Conservation (phyloP, 2,888 invertebrate genomes). For the Drosophila trichaetosa region DNA sequence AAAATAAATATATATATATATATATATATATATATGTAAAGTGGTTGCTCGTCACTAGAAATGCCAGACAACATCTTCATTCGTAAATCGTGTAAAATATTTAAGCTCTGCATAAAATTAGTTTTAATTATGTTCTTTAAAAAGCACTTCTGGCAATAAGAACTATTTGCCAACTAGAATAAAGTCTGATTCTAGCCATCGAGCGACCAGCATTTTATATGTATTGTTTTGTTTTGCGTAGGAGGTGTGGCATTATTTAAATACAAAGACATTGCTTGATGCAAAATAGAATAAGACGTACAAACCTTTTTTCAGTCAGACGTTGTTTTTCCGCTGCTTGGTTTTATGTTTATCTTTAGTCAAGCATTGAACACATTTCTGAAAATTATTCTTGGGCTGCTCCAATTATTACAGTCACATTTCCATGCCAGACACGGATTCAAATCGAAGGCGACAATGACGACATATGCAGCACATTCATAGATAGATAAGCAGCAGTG, state of each 20-base stretch:
- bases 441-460: constrained; percentile 57
- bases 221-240: not conserved
- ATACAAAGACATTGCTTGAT: constrained; percentile 26
- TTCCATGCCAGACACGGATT: constrained; percentile 44
- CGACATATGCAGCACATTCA: constrained; percentile 46
- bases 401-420: constrained; percentile 59
- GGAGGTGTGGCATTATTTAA: constrained; percentile 31
- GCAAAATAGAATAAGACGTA: constrained; percentile 8
- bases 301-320: constrained; percentile 40
- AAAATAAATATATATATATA: constrained; percentile 7
- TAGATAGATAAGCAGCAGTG: constrained; percentile 62
- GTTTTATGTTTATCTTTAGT: constrained; percentile 44
- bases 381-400: constrained; percentile 58
- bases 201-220: constrained; percentile 4
- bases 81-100: not conserved
- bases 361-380: constrained; percentile 31
- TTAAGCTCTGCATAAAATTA: not conserved
- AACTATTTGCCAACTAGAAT: not conserved
- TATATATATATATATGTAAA: constrained; percentile 3
- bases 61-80: not conserved
- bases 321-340: constrained; percentile 20
- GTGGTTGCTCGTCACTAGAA: constrained; percentile 7
- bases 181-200: not conserved
- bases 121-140: not conserved
- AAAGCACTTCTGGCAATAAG: not conserved